Base-by-base conservation (phyloP, 2,113 vertebrate genomes). In the Tautogolabrus adspersus region DNA sequence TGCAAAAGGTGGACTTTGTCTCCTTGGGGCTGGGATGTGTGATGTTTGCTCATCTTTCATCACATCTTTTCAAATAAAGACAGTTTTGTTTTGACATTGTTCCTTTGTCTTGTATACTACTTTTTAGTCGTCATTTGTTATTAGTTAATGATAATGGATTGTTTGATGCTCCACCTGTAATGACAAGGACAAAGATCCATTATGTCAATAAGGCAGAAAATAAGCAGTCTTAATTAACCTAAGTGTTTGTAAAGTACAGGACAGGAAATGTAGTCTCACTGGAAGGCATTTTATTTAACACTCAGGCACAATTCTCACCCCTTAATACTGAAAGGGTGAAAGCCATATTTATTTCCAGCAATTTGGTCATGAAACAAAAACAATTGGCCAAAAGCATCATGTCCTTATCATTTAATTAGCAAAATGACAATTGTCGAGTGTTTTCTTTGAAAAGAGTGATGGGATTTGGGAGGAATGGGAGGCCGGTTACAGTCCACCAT, bases 1-100 rank as follows among this genome's bases (percentile, higher is more conserved):
- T 75, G 68, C 84, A 75, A 75, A 83, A 75, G 63, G 66, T 86
- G 63, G 65, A 75, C 71, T 67, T 55, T 70, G 68, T 79, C 66
- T 76, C 57, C 30, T 77, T 56, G 22, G 44, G 10, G 22, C 26
- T 49, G 13, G 19, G 34, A 54, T 68, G 54, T 47, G 59, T 52
- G 62, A 74, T 75, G 59, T 82, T 72, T 69, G 73, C 81, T 79
- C 58, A 40, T 83, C 44, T 72, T 72, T 83, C 72, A 69, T 49
- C 22, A 3, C 66, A 56, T 68, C 54, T 68, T 34, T 34, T 34
- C 1, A 37, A 77, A n/a, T 72, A 18, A 68, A 64, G 76, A 74
- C 52, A 23, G 37, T 72, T 34, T 12, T 55, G 22, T 51, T 52
- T 62, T 80, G 38, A 51, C 51, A 70, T 72, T 75, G 40, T 66